Evolutionary conservation across 1,140 invertebrate species (phyloP).

Genomic region (Caenorhabditis brenneri): DNA sequence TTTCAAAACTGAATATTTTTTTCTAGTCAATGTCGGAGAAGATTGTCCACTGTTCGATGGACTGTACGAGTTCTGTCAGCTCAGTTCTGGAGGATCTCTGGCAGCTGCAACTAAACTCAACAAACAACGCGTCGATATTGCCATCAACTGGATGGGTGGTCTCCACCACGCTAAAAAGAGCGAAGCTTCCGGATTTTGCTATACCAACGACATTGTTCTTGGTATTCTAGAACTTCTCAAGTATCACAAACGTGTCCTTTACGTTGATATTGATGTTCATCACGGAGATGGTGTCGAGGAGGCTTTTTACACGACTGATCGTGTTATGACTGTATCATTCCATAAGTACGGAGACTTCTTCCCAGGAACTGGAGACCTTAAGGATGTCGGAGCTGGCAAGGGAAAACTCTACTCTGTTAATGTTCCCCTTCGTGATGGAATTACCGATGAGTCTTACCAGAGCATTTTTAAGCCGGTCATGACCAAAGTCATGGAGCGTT

Average conservation of each 20-base stretch:
- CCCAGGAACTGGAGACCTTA: constrained; percentile 81
- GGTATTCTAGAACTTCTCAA: constrained; percentile 87
- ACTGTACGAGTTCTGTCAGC: constrained; percentile 93
- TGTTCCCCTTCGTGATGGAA: constrained; percentile 73
- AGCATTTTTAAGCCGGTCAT: constrained; percentile 84
- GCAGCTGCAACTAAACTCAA: constrained; percentile 91
- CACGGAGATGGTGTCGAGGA: constrained; percentile 89
- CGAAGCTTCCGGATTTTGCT: constrained; percentile 92
- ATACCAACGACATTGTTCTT: constrained; percentile 92
- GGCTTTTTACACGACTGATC: constrained; percentile 86
- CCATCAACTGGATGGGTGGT: constrained; percentile 95
- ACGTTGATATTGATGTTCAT: constrained; percentile 89
- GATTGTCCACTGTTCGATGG: constrained; percentile 97
- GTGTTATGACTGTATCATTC: constrained; percentile 88
- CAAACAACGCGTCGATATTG: constrained; percentile 92
- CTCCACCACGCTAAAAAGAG: constrained; percentile 96
- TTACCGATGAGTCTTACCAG: constrained; percentile 75
- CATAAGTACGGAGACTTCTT: constrained; percentile 92
- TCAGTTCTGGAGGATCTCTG: constrained; percentile 95
- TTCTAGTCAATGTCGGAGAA: constrained; percentile 89
- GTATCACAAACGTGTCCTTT: constrained; percentile 77
- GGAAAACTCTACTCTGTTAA: constrained; percentile 74
- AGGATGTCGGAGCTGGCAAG: constrained; percentile 73
- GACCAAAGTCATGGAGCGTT: constrained; percentile 91
- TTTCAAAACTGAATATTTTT: background rate